These are phyloP conservation scores for Alouatta palliata DNA, from an alignment of 2,113 vertebrate species.

Conservation along the genomic window DNA sequence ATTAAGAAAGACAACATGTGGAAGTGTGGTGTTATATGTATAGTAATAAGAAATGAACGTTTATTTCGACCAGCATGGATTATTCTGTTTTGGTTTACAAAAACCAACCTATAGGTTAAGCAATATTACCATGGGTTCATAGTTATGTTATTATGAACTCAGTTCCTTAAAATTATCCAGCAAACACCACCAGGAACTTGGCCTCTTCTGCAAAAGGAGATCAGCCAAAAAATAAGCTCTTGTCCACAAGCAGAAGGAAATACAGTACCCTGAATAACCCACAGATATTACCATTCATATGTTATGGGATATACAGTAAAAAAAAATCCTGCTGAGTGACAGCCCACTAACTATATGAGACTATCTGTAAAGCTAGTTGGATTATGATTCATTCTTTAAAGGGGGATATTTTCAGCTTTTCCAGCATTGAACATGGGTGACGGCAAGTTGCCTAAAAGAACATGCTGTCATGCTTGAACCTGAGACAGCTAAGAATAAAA, in stretches of 20 bases:
- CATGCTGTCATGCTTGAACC: not conserved
- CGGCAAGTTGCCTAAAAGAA: conserved; percentile 42
- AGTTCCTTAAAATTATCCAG: conserved; percentile 31
- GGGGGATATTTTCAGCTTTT: conserved; percentile 40
- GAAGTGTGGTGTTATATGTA: conserved; percentile 1
- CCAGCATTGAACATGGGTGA: conserved; percentile 12
- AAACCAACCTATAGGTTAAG: conserved; percentile 31
- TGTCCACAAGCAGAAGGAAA: conserved; percentile 40
- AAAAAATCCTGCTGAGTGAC: not conserved
- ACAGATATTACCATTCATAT: conserved; percentile 26
- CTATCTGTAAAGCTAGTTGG: conserved; percentile 27
- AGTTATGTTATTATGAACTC: not conserved
- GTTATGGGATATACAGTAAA: not conserved
- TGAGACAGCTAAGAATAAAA: conserved; percentile 41
- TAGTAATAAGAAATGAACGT: conserved; percentile 41
- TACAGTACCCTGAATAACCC: not conserved
- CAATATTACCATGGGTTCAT: conserved; percentile 27
- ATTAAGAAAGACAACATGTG: conserved; percentile 24
- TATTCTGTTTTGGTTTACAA: not conserved
- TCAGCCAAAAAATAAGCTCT: conserved; percentile 37
- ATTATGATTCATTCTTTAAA: conserved; percentile 47
- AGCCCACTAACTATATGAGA: not conserved
- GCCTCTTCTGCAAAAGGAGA: conserved; percentile 34
- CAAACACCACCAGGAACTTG: not conserved
- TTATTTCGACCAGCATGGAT: conserved; percentile 29